Conservation (phyloP, 2,888 invertebrate species). For the Amitus sp. region DNA sequence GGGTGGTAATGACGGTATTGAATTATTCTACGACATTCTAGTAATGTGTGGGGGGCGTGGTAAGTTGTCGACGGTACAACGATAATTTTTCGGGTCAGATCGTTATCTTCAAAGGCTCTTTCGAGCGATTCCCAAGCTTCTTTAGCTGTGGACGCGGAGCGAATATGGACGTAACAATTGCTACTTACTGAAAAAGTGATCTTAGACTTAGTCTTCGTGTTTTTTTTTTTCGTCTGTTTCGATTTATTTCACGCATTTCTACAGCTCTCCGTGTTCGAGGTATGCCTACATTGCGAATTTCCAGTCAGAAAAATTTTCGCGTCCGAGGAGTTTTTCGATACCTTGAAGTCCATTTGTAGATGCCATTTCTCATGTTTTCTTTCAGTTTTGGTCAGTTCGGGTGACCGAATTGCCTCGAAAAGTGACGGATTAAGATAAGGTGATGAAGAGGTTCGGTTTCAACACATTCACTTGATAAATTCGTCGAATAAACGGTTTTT, state of each 20-base stretch:
- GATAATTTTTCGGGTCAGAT: constrained; percentile 47
- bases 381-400: too few relatives aligned
- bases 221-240: constrained; percentile 16
- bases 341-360: too few relatives aligned
- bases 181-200: constrained; percentile 44
- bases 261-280: constrained; percentile 18
- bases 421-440: too few relatives aligned
- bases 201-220: constrained; percentile 38
- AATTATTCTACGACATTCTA: too few relatives aligned
- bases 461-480: too few relatives aligned
- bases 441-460: too few relatives aligned
- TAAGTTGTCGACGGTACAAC: too few relatives aligned
- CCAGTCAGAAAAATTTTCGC: constrained; percentile 24
- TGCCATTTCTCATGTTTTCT: too few relatives aligned
- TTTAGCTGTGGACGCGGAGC: constrained; percentile 41
- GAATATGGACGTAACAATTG: constrained; percentile 46
- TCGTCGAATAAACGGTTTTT: too few relatives aligned
- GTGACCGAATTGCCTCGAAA: too few relatives aligned
- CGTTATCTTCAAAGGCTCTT: constrained; percentile 47
- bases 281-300: constrained; percentile 16
- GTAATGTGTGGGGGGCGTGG: too few relatives aligned
- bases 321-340: constrained; percentile 9
- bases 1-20: too few relatives aligned
- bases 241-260: constrained; percentile 15
- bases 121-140: constrained; percentile 46